These are phyloP conservation scores for Hydractinia echinata DNA, from an alignment of 30 jellyfish, hydroid and myxozoan genomes.

Conservation along the genomic window DNA sequence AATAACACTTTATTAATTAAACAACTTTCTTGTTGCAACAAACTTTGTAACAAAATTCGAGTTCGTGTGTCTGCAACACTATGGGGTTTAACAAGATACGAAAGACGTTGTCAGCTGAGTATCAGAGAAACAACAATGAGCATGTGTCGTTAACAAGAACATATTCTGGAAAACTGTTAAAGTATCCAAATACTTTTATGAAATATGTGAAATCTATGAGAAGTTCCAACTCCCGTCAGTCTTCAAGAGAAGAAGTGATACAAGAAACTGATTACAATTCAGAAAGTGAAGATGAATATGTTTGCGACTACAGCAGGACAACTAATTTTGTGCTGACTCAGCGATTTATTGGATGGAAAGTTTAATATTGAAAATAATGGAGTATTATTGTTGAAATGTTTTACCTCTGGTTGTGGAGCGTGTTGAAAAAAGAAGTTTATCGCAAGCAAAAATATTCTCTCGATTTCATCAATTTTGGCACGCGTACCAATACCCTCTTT, in stretches of 20 bases:
- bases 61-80: too few relatives aligned
- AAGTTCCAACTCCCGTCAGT: neutral
- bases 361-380: neutral
- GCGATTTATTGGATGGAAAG: slow-evolving; percentile 7
- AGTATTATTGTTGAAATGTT: too few relatives aligned
- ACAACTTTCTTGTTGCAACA: too few relatives aligned
- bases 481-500: too few relatives aligned
- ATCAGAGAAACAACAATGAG: neutral
- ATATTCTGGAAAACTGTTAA: neutral
- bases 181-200: neutral
- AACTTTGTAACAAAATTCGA: too few relatives aligned
- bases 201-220: neutral
- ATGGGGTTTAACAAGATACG: slow-evolving; percentile 2
- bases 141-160: neutral
- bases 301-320: neutral
- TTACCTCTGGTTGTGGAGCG: too few relatives aligned
- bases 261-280: neutral
- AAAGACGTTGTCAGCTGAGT: neutral
- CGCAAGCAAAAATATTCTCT: too few relatives aligned
- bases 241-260: neutral
- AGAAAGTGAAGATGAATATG: slow-evolving; percentile 3
- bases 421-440: too few relatives aligned
- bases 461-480: too few relatives aligned
- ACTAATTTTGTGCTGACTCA: slow-evolving; percentile 6
- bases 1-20: too few relatives aligned